Evolutionary conservation across 2,113 vertebrate genomes (phyloP), one percentile per base, ranked within the genome.

Genomic region (Nerophis lumbriciformis): DNA sequence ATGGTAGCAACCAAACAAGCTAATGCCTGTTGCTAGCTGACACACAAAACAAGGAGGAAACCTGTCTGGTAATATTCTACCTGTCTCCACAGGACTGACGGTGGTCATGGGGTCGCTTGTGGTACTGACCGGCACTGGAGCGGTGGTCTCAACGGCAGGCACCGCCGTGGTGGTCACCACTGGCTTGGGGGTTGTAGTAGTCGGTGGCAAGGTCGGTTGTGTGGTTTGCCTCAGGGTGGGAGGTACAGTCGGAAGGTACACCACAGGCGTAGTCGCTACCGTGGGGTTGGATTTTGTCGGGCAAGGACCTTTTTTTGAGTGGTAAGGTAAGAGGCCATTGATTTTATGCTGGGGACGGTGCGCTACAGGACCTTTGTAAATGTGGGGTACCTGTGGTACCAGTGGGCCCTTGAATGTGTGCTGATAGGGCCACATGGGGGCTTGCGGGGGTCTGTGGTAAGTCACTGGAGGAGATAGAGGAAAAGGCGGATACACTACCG

Each of bases 1-100:
- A 28, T 4, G 4, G 28, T 4, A 28, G 28, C 39, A 42, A 42
- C 39, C 9, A 3, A 42, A 7, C 7, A 9, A 9, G 8, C 9
- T 1, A 8, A 42, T 8, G 39, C 39, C 39, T 42, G 39, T 42
- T 42, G 39, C 39, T 45, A 45, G 42, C 42, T 45, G 42, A 45
- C 16, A n/a, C 15, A 16, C 38, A 38, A 38, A 10, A 56, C 15
- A 39, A 9, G n/a, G 14, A 79, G 53, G 51, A 77, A 82, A 84
- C 84, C 85, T 77, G 69, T 72, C 80, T 71, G 76, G 73, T 78
- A 79, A 81, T 84, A 47, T 83, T 88, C 86, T 91, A 90, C 90
- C 90, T 90, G 88, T 88, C 79, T 86, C 85, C 85, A 79, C 79
- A 85, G 83, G 72, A 84, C 77, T 85, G 84, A 81, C 0, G 86